Evolutionary conservation across 2,113 vertebrate genomes (phyloP), one percentile per base, ranked within the genome.

Genomic region (Crotalus horridus): DNA sequence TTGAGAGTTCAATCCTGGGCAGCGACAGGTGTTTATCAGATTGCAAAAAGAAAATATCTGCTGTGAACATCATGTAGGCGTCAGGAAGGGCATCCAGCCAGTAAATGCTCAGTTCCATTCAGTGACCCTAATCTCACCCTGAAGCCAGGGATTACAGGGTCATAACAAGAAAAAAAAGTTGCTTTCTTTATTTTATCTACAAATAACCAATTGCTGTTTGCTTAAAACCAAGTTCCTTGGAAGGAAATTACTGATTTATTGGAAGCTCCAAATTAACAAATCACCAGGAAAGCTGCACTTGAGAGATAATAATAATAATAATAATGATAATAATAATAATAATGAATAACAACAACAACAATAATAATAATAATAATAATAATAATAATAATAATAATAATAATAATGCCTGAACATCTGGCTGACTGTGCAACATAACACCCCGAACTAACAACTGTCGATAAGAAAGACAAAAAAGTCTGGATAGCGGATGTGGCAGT

Each of bases 181-280:
- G 55, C 43, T 85, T 92, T 85, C 29, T 24, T 61, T 53, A 61
- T n/a, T 29, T 24, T 64, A 48, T 39, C 17, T 58, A 15, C 24
- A 95, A 91, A 94, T 5, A 81, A 29, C 8, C 91, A 74, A 93
- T 59, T 90, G 88, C 5, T 90, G 23, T 58, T 95, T 96, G 94
- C 96, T 96, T 96, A 97, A 96, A 95, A 95, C 94, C 51, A 94
- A 92, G 94, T 81, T 93, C 91, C 96, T 94, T 96, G 85, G 3
- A 94, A 95, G 88, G 29, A 96, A 96, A 97, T 96, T 96, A 95
- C 56, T 58, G 93, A 97, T 91, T 94, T 92, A 96, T 95, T 97
- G 96, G 96, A 93, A n/a, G 9, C 96, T 95, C 90, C 48, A 96
- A 29, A 86, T 94, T 96, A 96, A 51, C 64, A 61, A 69, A 46